Evolutionary conservation across 2,888 invertebrate species (phyloP), one percentile per base, ranked within the genome.

Genomic region (Rosalia funebris): DNA sequence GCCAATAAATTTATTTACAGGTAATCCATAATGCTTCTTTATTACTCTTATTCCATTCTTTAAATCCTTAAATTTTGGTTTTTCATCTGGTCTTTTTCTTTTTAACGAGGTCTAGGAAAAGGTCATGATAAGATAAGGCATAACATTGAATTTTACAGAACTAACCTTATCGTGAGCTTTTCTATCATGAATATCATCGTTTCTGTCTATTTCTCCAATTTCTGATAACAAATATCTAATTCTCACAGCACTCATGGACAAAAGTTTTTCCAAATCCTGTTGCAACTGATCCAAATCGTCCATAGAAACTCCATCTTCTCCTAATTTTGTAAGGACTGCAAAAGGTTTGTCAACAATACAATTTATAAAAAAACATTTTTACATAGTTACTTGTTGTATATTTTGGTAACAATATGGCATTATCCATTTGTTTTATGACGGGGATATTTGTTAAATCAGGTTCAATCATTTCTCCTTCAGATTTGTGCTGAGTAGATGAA

Each of bases 281-380:
- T 97, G 96, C 7, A 97, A 82, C 1, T 88, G 86, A 78, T 96
- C 95, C 45, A 96, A 83, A 77, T 97, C 96, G 72, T 96, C 96
- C 84, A 95, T 91, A 12, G 89, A 90, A 61, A 96, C 87, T 1
- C 88, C 88, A 74, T 93, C 93, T 59, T 91, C 91, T 1, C 87
- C 84, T 25, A 87, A 85, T 55, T 91, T 85, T 9, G 86, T 85
- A 46, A 92, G 81, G 16, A 91, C 87, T 75, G 60, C 44, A 42
- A 62, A 45, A 39, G 48, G 16, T 60, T 47, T 41, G 11, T 41
- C 17, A 10, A 32, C 32, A 14, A 34, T 34, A n/a, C 2, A n/a
- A 7, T 34, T 34, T 34, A 34, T 34, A 34, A n/a, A n/a, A n/a
- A n/a, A n/a, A n/a, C n/a, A n/a, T n/a, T n/a, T n/a, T n/a, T n/a